Percentiles rank a stretch among this genome's conserved stretches.
These are phyloP conservation scores for Limnephilus rhombicus DNA, from an alignment of 2,888 invertebrate genomes.

Conservation along the genomic window DNA sequence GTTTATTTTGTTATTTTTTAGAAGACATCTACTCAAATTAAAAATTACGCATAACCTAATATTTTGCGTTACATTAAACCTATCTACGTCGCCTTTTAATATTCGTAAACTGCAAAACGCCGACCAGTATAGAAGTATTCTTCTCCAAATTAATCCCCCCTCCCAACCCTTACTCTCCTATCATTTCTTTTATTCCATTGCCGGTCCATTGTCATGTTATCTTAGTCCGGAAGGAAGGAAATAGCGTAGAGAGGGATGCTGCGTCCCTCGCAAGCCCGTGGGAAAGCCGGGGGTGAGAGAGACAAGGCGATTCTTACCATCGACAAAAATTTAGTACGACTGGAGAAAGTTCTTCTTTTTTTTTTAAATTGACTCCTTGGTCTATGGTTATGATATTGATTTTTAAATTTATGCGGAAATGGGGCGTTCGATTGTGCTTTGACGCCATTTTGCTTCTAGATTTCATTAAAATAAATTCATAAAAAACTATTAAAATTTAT, in stretches of 20 bases:
- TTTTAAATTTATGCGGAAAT: slow-evolving; percentile 63
- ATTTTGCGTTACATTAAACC: neutral
- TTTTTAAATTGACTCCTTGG: slow-evolving; percentile 61
- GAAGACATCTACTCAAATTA: neutral
- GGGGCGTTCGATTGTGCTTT: slow-evolving; percentile 29
- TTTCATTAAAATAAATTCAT: neutral
- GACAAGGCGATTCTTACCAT: slow-evolving; percentile 42
- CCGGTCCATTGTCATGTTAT: slow-evolving; percentile 66
- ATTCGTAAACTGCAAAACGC: neutral
- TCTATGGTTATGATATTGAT: slow-evolving; percentile 63
- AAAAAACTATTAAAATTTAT: no score
- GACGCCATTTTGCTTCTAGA: neutral
- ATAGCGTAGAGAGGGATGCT: slow-evolving; percentile 47
- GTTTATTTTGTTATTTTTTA: neutral
- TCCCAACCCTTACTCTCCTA: slow-evolving; percentile 31
- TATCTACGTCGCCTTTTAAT: neutral
- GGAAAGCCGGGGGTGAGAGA: slow-evolving; percentile 21
- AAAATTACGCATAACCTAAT: neutral
- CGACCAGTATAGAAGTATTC: slow-evolving; percentile 7
- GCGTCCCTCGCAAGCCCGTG: slow-evolving; percentile 27
- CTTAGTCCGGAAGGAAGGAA: slow-evolving; percentile 65
- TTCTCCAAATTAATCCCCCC: slow-evolving; percentile 18
- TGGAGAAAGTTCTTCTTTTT: slow-evolving; percentile 42
- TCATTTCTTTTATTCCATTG: slow-evolving; percentile 63
- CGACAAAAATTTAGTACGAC: slow-evolving; percentile 57